Conservation (phyloP, 1,140 invertebrate species). For the Temnothorax longispinosus region DNA sequence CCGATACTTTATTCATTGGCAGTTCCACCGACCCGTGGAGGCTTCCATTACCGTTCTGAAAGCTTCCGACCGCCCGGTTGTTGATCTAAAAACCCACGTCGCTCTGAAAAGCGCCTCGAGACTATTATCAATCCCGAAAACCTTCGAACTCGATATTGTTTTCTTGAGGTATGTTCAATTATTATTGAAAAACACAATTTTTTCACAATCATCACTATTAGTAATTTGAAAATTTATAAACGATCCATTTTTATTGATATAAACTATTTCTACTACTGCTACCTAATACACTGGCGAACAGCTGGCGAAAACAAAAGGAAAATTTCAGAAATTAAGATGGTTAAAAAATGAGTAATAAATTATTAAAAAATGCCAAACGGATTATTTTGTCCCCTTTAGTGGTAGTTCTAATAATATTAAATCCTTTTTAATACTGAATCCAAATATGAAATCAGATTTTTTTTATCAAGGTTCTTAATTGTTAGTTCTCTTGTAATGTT, state of each 20-base stretch:
- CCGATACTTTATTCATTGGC: conserved; percentile 59
- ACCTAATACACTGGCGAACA: too few species aligned
- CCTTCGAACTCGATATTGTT: conserved; percentile 13
- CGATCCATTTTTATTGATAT: not conserved
- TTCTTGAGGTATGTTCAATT: conserved; percentile 30
- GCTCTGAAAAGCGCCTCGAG: conserved; percentile 28
- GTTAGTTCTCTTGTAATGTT: too few species aligned
- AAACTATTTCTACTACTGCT: not conserved
- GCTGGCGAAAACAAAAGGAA: too few species aligned
- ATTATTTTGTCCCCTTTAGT: too few species aligned
- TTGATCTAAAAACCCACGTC: conserved; percentile 50
- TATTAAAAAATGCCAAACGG: too few species aligned
- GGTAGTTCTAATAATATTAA: too few species aligned
- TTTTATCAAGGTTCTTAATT: too few species aligned
- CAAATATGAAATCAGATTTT: too few species aligned
- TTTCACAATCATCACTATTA: not conserved
- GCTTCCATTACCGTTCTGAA: conserved; percentile 57
- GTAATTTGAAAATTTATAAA: not conserved
- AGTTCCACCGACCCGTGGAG: conserved; percentile 42
- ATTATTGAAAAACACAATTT: conserved; percentile 15
- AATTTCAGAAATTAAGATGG: too few species aligned
- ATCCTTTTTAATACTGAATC: too few species aligned
- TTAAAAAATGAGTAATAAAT: too few species aligned
- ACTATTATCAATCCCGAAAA: conserved; percentile 40
- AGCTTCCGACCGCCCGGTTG: conserved; percentile 44